Percentiles rank a stretch among this genome's conserved stretches.
phyloP scores from a whole-genome alignment of 2,888 invertebrate species.

The Trichopria drosophilae region DNA sequence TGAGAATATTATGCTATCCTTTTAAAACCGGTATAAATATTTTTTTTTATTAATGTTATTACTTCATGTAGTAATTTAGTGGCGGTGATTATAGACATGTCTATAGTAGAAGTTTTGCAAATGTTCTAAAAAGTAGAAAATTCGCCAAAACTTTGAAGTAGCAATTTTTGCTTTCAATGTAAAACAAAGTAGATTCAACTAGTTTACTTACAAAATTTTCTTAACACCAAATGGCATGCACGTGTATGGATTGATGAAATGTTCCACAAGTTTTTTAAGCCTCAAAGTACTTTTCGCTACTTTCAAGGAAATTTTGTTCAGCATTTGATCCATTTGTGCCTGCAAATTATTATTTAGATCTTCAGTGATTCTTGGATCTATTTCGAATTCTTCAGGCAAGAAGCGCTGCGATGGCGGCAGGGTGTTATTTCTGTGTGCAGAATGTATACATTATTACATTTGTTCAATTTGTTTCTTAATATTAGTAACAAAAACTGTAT shows the following conservation, averaged over 20 bases:
- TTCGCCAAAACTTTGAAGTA: too few relatives aligned
- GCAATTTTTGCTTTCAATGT: too few relatives aligned
- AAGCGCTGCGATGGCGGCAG: constrained; percentile 66
- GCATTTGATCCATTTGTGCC: constrained; percentile 66
- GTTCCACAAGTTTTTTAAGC: constrained; percentile 66
- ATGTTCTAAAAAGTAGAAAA: too few relatives aligned
- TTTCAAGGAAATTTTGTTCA: constrained; percentile 69
- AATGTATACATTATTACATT: neutral
- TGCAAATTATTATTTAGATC: constrained; percentile 66
- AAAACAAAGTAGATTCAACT: neutral
- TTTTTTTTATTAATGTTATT: too few relatives aligned
- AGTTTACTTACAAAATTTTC: constrained; percentile 46
- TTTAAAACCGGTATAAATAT: too few relatives aligned
- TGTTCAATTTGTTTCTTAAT: too few relatives aligned
- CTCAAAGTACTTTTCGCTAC: constrained; percentile 70
- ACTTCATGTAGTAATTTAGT: too few relatives aligned
- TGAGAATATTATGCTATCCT: neutral
- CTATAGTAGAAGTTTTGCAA: too few relatives aligned
- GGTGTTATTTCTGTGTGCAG: constrained; percentile 60
- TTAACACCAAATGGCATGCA: constrained; percentile 51
- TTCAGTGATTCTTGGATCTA: constrained; percentile 69
- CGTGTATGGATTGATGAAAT: constrained; percentile 68
- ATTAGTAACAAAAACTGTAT: too few relatives aligned
- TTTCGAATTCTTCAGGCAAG: constrained; percentile 65
- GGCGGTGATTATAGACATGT: too few relatives aligned